These are phyloP conservation scores for Ornithorhynchus anatinus DNA, from an alignment of 2,113 vertebrate species.

Conservation along the genomic window DNA sequence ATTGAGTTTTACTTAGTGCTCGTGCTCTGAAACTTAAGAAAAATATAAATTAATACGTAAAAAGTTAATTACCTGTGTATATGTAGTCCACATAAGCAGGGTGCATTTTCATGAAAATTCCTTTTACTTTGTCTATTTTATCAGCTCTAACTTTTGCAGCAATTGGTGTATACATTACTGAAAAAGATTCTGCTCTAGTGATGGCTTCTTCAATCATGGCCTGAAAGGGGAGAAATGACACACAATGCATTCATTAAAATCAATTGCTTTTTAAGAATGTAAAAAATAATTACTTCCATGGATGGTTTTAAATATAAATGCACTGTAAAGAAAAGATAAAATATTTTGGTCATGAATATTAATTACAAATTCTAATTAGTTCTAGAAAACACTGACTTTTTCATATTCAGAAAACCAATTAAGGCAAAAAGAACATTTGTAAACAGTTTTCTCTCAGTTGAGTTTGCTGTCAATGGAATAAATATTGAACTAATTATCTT, in stretches of 20 bases:
- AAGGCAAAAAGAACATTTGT: slow-evolving; percentile 68
- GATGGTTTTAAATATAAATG: slow-evolving; percentile 71
- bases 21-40: too few species aligned
- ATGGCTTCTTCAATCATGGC: slow-evolving; percentile 75
- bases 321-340: slow-evolving; percentile 74
- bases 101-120: slow-evolving; percentile 66
- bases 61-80: slow-evolving; percentile 78
- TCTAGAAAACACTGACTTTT: slow-evolving; percentile 69
- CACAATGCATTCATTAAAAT: background rate
- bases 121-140: slow-evolving; percentile 62
- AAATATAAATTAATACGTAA: too few species aligned
- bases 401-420: slow-evolving; percentile 72
- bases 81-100: slow-evolving; percentile 62
- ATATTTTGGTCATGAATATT: slow-evolving; percentile 74
- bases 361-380: slow-evolving; percentile 78
- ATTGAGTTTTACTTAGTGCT: too few species aligned
- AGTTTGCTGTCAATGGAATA: slow-evolving; percentile 48
- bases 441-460: slow-evolving; percentile 61
- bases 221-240: slow-evolving; percentile 51
- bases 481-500: slow-evolving; percentile 29
- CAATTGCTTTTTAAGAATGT: slow-evolving; percentile 39
- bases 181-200: slow-evolving; percentile 63
- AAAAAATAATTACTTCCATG: slow-evolving; percentile 58
- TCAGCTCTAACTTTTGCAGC: slow-evolving; percentile 53
- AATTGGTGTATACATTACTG: slow-evolving; percentile 71